These are phyloP conservation scores for Catagonus wagneri DNA, from an alignment of 2,113 vertebrate genomes.

Conservation along the genomic window DNA sequence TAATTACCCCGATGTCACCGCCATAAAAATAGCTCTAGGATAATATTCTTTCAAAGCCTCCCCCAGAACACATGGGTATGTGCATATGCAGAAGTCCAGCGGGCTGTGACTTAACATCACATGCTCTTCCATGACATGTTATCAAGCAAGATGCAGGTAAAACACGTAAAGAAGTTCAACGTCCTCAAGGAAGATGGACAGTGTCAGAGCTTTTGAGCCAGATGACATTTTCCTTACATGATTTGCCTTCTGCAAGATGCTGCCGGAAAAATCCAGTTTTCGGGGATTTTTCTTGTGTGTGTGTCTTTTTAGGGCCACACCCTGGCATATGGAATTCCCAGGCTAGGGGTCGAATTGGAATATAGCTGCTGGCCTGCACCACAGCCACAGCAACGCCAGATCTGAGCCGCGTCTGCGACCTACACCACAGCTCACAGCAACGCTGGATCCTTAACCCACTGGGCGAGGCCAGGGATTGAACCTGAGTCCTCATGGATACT, in stretches of 20 bases:
- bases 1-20: conserved; percentile 17
- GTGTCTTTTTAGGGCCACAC: too few relatives aligned
- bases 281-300: too few relatives aligned
- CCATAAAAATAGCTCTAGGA: conserved; percentile 20
- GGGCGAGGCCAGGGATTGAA: too few relatives aligned
- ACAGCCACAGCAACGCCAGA: too few relatives aligned
- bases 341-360: too few relatives aligned
- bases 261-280: background rate
- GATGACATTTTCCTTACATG: background rate
- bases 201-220: background rate
- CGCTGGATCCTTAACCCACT: too few relatives aligned
- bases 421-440: too few relatives aligned
- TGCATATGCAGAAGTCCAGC: background rate
- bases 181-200: background rate
- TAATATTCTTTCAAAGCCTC: background rate
- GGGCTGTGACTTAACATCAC: background rate
- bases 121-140: background rate
- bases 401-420: too few relatives aligned
- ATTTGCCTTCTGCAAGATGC: background rate
- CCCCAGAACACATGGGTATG: background rate
- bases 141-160: background rate
- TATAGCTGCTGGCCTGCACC: too few relatives aligned
- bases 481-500: too few relatives aligned
- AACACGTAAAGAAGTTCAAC: fast-evolving
- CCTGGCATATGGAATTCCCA: too few relatives aligned